Percentiles rank a stretch among this genome's conserved stretches.
phyloP scores from a whole-genome alignment of 2,113 vertebrate species.

The Xiphorhynchus elegans region DNA sequence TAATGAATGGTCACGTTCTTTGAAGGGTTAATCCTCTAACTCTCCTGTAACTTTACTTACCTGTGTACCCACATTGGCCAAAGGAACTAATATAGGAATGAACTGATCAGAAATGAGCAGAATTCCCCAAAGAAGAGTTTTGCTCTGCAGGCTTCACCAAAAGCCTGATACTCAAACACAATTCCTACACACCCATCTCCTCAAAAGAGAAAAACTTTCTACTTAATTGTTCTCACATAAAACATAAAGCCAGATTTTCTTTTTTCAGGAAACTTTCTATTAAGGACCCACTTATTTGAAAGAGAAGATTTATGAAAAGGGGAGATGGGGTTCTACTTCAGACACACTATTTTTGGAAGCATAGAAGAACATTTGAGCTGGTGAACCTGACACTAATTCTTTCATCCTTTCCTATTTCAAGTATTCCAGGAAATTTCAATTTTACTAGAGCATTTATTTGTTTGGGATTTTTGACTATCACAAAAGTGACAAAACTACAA shows the following conservation, averaged over 20 bases:
- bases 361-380: not conserved
- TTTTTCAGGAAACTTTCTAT: not conserved
- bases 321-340: not conserved
- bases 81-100: not conserved
- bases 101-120: not conserved
- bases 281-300: not conserved
- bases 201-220: not conserved
- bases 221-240: not conserved
- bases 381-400: not conserved
- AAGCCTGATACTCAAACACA: not conserved
- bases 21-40: not conserved
- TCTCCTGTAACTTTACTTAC: not conserved
- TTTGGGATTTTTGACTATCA: not conserved
- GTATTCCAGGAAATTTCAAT: not conserved
- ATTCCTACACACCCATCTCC: not conserved
- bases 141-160: not conserved
- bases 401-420: not conserved
- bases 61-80: not conserved
- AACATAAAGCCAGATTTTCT: not conserved
- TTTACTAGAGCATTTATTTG: not conserved
- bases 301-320: not conserved
- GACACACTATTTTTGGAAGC: not conserved
- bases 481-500: not conserved
- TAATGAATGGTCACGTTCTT: not conserved
- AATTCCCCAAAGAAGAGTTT: not conserved